Evolutionary conservation across 2,113 vertebrate genomes (phyloP).

Genomic region (Spermophilus dauricus): DNA sequence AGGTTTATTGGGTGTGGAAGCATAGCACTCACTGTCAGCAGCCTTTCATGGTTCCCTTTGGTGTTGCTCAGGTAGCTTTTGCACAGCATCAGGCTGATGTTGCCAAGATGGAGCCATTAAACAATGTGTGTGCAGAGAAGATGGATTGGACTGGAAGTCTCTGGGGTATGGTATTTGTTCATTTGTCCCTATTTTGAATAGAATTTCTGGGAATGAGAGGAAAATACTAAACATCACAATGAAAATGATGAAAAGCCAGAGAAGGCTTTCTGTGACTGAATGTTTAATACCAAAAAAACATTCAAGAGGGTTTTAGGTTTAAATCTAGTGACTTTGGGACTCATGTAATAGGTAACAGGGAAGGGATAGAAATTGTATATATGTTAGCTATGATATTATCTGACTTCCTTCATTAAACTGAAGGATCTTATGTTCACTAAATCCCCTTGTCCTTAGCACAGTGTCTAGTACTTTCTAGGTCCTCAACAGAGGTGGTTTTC

Average conservation of each 20-base stretch:
- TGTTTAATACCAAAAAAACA: neutral
- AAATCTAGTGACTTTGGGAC: neutral
- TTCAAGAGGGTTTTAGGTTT: neutral
- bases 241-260: neutral
- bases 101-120: slow-evolving; percentile 89
- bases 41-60: neutral
- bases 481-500: neutral
- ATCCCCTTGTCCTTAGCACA: neutral
- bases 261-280: neutral
- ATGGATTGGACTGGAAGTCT: slow-evolving; percentile 93
- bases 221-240: neutral
- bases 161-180: slow-evolving; percentile 87
- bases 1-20: neutral
- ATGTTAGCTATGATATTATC: fast-evolving
- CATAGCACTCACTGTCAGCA: neutral
- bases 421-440: neutral
- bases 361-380: neutral
- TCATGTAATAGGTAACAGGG: neutral
- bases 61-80: slow-evolving; percentile 90
- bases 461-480: neutral
- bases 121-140: slow-evolving; percentile 85
- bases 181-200: neutral
- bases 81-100: slow-evolving; percentile 94
- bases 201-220: neutral
- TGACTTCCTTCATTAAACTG: neutral